A percentile compares a stretch with the other conserved stretches of the same genome.
Evolutionary conservation across 2,113 vertebrate genomes (phyloP).

Genomic region (Mesitornis unicolor): DNA sequence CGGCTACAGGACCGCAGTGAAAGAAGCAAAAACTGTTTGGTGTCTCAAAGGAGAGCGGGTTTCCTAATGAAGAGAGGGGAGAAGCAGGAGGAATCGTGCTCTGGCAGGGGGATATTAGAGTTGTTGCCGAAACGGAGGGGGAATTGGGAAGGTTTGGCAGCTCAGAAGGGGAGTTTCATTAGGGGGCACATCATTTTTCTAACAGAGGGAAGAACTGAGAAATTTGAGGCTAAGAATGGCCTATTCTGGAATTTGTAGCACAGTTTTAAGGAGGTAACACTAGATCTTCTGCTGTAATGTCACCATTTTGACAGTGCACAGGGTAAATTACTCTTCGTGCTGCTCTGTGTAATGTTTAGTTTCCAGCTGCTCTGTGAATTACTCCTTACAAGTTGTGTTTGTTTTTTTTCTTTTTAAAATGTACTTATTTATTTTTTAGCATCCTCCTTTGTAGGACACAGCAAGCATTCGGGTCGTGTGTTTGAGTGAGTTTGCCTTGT

Average conservation of each 20-base stretch:
- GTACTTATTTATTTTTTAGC: background rate
- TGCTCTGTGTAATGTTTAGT: background rate
- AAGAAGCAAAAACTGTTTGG: background rate
- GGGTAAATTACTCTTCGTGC: background rate
- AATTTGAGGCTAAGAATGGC: background rate
- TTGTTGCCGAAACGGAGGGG: background rate
- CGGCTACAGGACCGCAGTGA: background rate
- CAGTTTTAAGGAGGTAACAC: background rate
- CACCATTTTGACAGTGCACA: background rate
- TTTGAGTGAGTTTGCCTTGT: background rate
- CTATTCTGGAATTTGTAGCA: background rate
- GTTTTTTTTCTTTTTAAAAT: background rate
- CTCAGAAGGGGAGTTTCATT: background rate
- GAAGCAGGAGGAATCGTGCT: background rate
- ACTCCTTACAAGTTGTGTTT: background rate
- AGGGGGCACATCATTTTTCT: background rate
- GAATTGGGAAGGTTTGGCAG: constrained; percentile 20
- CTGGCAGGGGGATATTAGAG: background rate
- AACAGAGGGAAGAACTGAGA: background rate
- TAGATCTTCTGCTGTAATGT: background rate
- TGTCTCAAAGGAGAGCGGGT: background rate
- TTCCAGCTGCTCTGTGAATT: background rate
- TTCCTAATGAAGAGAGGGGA: background rate
- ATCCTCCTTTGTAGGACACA: background rate
- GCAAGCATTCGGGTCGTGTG: accelerated